Percentiles rank a stretch among this genome's conserved stretches.
Evolutionary conservation across 2,113 vertebrate genomes (phyloP).

Genomic region (Miniopterus natalensis): DNA sequence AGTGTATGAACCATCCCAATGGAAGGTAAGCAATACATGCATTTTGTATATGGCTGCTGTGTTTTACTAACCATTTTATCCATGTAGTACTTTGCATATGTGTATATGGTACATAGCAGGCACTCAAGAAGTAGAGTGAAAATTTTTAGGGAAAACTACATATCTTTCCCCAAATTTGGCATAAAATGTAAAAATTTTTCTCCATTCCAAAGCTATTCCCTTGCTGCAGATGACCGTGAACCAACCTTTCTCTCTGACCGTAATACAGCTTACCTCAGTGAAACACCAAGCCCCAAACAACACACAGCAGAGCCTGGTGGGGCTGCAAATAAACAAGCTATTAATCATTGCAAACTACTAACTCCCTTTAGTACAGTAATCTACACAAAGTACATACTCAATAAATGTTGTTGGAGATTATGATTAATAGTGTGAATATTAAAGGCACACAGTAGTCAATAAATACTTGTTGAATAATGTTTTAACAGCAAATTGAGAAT

Average conservation of each 20-base stretch:
- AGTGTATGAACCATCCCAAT: neutral
- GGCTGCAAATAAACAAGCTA: constrained; percentile 45
- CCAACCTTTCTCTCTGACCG: constrained; percentile 25
- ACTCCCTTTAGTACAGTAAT: constrained; percentile 45
- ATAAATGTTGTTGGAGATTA: constrained; percentile 27
- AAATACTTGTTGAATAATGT: constrained; percentile 52
- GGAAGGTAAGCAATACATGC: neutral
- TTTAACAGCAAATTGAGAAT: neutral
- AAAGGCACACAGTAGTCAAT: constrained; percentile 50
- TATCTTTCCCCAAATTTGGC: neutral
- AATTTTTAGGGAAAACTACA: neutral
- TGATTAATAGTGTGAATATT: constrained; percentile 58
- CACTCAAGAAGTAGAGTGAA: neutral
- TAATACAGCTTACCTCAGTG: neutral
- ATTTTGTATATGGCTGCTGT: neutral
- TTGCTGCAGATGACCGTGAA: constrained; percentile 44
- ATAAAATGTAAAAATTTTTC: neutral
- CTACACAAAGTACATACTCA: neutral
- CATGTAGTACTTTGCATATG: neutral
- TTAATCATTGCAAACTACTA: constrained; percentile 51
- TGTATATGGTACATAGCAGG: neutral
- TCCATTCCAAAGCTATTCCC: neutral
- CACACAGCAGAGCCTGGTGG: neutral
- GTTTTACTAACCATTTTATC: neutral
- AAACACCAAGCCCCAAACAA: neutral